Conservation (phyloP, 2,797 vertebrate genomes). For the Halcyon badia region DNA sequence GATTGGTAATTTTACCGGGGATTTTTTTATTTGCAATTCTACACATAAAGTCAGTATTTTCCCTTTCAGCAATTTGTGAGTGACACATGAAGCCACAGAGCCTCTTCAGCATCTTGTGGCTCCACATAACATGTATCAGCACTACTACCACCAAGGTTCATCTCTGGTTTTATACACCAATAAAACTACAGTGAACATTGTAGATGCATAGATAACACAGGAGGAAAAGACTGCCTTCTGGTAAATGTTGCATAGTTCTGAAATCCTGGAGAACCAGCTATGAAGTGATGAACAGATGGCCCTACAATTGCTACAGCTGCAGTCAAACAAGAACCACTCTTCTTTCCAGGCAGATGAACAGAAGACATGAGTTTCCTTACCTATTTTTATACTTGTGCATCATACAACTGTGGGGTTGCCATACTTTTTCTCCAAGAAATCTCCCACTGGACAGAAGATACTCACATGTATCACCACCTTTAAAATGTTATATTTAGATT, state of each 20-base stretch:
- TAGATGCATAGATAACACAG: neutral
- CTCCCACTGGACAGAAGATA: constrained; percentile 95
- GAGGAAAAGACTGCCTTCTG: neutral
- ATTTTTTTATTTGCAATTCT: neutral
- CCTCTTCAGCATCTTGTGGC: neutral
- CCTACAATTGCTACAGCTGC: neutral
- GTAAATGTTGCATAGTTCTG: neutral
- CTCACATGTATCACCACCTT: constrained; percentile 94
- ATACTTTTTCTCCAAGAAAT: constrained; percentile 94
- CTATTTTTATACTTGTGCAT: constrained; percentile 96
- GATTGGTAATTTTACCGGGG: neutral
- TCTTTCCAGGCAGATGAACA: neutral
- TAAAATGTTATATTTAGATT: constrained; percentile 1
- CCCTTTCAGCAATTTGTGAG: neutral
- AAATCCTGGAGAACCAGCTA: neutral
- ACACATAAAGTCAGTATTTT: neutral
- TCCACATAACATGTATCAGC: neutral
- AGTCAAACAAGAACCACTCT: neutral
- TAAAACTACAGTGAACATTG: neutral
- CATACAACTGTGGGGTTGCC: constrained; percentile 99
- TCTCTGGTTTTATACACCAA: neutral
- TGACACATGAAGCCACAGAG: neutral
- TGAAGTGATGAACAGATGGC: neutral
- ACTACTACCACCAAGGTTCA: neutral
- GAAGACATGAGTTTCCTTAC: constrained; percentile 79